These are phyloP conservation scores for Gephyroberyx darwinii DNA, from an alignment of 2,797 vertebrate species.

Conservation along the genomic window DNA sequence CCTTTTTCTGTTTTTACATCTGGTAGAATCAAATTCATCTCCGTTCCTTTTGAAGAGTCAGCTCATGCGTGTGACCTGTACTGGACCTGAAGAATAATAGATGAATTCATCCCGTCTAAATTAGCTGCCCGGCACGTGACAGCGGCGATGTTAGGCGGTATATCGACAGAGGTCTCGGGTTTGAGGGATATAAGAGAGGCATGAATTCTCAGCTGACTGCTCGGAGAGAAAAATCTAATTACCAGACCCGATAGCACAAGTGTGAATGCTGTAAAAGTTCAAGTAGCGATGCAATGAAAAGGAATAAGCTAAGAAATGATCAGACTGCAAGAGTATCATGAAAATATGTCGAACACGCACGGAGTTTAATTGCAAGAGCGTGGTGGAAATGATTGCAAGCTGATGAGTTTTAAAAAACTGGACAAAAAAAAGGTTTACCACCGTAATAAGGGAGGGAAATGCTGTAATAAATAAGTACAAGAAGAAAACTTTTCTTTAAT, in stretches of 20 bases:
- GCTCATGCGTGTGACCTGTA: too few relatives aligned
- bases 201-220: conserved; percentile 70
- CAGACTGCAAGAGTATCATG: not conserved
- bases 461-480: too few relatives aligned
- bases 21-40: too few relatives aligned
- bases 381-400: too few relatives aligned
- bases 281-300: not conserved
- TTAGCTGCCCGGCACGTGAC: conserved; percentile 46
- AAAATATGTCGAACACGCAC: too few relatives aligned
- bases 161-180: conserved; percentile 8
- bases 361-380: too few relatives aligned
- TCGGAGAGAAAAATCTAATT: conserved; percentile 68
- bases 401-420: too few relatives aligned
- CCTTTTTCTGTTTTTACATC: too few relatives aligned
- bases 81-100: conserved; percentile 1
- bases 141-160: not conserved
- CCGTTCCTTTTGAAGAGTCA: too few relatives aligned
- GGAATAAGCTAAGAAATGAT: not conserved
- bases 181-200: conserved; percentile 4
- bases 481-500: too few relatives aligned
- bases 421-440: too few relatives aligned
- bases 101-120: not conserved
- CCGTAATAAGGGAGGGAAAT: too few relatives aligned
- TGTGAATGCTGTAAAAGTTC: conserved; percentile 31
- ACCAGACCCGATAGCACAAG: conserved; percentile 49